Percentiles rank a stretch among this genome's conserved stretches.
phyloP scores from a whole-genome alignment of 2,113 vertebrate species.

The Sinocyclocheilus anophthalmus region DNA sequence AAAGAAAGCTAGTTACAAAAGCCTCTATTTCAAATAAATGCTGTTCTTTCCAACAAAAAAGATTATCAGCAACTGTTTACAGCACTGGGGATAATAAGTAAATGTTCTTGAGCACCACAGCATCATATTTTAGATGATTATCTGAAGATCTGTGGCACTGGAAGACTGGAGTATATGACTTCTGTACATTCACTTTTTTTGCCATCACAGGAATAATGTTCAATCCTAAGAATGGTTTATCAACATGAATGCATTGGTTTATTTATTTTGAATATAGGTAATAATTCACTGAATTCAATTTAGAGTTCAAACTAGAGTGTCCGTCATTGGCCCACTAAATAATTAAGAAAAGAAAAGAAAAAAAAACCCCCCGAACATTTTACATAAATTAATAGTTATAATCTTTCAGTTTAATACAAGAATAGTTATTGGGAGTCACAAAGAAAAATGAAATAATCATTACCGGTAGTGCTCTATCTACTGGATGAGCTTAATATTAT shows the following conservation, averaged over 20 bases:
- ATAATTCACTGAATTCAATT: too few relatives aligned
- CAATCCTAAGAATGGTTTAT: neutral
- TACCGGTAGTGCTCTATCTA: slow-evolving; percentile 30
- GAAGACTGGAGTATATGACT: too few relatives aligned
- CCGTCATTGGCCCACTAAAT: neutral
- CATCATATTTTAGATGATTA: too few relatives aligned
- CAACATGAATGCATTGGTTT: neutral
- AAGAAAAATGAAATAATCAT: neutral
- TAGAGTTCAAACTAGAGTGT: too few relatives aligned
- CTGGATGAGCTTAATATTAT: neutral
- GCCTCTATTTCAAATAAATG: too few relatives aligned
- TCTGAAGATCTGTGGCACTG: too few relatives aligned
- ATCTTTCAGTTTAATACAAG: neutral
- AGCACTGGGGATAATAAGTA: too few relatives aligned
- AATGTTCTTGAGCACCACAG: too few relatives aligned
- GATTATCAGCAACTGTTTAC: too few relatives aligned
- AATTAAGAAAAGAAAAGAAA: neutral
- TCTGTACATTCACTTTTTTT: too few relatives aligned
- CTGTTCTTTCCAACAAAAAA: too few relatives aligned
- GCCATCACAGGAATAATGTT: neutral
- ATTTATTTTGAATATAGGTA: neutral
- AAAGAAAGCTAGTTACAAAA: too few relatives aligned
- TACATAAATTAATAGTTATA: neutral
- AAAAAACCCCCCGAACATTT: neutral
- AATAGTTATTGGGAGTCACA: neutral